Conservation (phyloP, 2,888 invertebrate species). For the Ellobium chinense region DNA sequence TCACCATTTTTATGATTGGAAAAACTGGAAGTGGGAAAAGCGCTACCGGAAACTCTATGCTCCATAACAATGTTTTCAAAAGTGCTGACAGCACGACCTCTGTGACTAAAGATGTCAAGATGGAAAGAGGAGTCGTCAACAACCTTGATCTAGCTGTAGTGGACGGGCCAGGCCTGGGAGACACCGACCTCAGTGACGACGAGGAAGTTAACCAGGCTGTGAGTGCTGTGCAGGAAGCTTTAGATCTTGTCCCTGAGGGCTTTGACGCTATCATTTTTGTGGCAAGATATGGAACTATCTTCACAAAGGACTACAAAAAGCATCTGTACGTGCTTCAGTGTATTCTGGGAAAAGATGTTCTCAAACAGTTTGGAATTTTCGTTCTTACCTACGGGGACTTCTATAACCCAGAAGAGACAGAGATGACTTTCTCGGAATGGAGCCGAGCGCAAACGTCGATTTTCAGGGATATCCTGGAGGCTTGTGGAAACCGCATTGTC, state of each 20-base stretch:
- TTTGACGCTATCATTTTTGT: neutral
- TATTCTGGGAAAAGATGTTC: neutral
- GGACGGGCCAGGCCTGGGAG: constrained; percentile 15
- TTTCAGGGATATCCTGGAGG: neutral
- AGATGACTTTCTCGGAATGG: neutral
- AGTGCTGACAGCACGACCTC: neutral
- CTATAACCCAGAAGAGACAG: neutral
- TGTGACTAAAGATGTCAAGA: neutral
- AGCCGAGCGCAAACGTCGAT: neutral
- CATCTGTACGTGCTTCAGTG: neutral
- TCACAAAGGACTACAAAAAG: neutral
- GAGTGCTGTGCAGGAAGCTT: neutral
- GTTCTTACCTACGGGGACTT: neutral
- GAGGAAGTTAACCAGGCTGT: neutral
- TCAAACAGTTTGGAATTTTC: neutral
- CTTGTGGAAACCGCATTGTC: neutral
- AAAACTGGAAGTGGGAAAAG: constrained; percentile 14
- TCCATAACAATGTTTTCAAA: too few species aligned
- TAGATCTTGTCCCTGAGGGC: neutral
- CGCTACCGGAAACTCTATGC: neutral
- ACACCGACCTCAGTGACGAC: neutral
- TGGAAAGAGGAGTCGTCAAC: neutral
- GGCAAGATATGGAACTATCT: neutral
- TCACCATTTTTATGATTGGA: too few species aligned
- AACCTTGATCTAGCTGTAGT: neutral